Conservation (phyloP, 2,888 invertebrate genomes). For the Nebria brevicollis region DNA sequence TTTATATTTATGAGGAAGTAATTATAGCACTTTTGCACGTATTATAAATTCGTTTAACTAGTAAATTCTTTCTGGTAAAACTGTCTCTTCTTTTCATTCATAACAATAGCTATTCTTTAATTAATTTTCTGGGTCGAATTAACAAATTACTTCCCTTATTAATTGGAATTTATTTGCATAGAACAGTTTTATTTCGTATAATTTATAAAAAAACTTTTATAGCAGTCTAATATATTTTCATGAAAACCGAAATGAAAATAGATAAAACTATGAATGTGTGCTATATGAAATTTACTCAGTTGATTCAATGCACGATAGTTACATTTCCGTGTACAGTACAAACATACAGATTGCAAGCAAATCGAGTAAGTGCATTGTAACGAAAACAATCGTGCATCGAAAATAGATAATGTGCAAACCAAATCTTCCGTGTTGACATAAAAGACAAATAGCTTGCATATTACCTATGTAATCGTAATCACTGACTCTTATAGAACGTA, state of each 20-base stretch:
- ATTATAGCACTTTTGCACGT: not conserved
- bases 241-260: no score
- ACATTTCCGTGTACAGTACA: not conserved
- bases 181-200: no score
- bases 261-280: no score
- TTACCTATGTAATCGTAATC: not conserved
- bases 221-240: no score
- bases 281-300: not conserved
- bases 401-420: conserved; percentile 3
- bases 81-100: not conserved
- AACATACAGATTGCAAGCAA: not conserved
- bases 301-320: not conserved
- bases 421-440: conserved; percentile 26
- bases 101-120: not conserved
- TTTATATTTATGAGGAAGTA: not conserved
- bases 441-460: conserved; percentile 6
- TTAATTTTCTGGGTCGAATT: no score
- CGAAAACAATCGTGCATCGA: conserved; percentile 19
- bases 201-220: no score
- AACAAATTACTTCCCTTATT: no score
- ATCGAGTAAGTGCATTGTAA: conserved; percentile 10
- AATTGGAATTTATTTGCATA: no score
- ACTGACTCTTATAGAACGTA: not conserved
- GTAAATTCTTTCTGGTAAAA: not conserved
- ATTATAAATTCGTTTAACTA: not conserved